Conservation (phyloP, 2,113 vertebrate genomes). For the Oncorhynchus keta region DNA sequence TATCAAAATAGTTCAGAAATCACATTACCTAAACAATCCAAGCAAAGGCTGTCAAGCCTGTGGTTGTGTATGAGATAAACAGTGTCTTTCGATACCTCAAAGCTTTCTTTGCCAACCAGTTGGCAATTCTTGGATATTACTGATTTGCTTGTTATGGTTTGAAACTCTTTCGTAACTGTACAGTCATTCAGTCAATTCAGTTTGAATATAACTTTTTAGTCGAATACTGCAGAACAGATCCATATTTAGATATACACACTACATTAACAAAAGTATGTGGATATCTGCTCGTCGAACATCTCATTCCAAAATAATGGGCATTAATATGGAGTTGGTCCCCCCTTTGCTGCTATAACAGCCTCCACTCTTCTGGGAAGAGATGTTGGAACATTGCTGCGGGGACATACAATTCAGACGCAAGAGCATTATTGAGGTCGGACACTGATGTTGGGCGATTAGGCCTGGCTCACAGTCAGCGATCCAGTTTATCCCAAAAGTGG, state of each 20-base stretch:
- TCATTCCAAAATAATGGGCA: no score
- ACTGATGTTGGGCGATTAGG: no score
- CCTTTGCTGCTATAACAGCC: no score
- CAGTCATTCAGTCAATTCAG: constrained; percentile 62
- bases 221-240: constrained; percentile 35
- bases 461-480: no score
- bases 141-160: constrained; percentile 58
- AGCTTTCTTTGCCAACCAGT: constrained; percentile 18
- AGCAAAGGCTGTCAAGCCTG: background rate
- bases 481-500: no score
- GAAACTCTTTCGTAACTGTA: constrained; percentile 60
- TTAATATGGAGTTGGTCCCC: no score
- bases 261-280: no score
- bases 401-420: no score
- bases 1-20: background rate
- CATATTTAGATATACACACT: background rate
- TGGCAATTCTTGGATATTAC: background rate
- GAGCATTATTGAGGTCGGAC: no score
- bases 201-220: constrained; percentile 75
- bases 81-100: background rate
- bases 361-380: no score
- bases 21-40: background rate
- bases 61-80: background rate
- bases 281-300: no score
- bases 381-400: no score